Base-by-base conservation (phyloP, 2,113 vertebrate species). In the Chamaea fasciata region DNA sequence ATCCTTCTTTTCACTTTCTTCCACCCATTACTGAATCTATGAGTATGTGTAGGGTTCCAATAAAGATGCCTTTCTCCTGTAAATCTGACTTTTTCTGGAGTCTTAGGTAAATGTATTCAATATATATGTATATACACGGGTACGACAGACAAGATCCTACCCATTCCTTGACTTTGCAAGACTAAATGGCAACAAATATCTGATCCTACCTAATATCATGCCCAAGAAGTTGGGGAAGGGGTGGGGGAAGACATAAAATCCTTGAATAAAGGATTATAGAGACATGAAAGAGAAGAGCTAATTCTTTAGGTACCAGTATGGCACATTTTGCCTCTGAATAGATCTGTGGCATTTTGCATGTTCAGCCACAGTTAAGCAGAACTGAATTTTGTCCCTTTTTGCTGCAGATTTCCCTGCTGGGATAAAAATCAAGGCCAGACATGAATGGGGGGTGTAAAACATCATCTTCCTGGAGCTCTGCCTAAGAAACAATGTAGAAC, bases 1-100 rank as follows among this genome's bases (percentile, higher is more conserved):
- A 74, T 83, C 12, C 56, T 69, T 56, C 71, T 74, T 35, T 91
- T 88, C 42, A 91, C 41, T 42, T 80, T 77, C 39, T 77, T 92
- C 47, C 60, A 77, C 59, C 14, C 10, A 10, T 64, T 63, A 57
- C 47, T 37, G 35, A 86, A 80, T 73, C 13, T 44, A 23, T n/a
- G 31, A 16, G 24, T 80, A 26, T 3, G 1, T 30, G 11, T 30
- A 69, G 28, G 9, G 8, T 73, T 87, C 18, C 37, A 84, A 35
- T 37, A 89, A 77, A 76, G 35, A 42, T 1, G 2, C 7, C 85
- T 73, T 89, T 53, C 47, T 90, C 6, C 19, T 62, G 15, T 62
- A 41, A 88, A 67, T 18, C 5, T 10, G 9, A 41, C 15, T 33
- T 90, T 35, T 55, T 77, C 59, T 90, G 67, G 41, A 89, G 67